Base-by-base conservation (phyloP, 2,113 vertebrate species). In the Donacobius atricapilla region DNA sequence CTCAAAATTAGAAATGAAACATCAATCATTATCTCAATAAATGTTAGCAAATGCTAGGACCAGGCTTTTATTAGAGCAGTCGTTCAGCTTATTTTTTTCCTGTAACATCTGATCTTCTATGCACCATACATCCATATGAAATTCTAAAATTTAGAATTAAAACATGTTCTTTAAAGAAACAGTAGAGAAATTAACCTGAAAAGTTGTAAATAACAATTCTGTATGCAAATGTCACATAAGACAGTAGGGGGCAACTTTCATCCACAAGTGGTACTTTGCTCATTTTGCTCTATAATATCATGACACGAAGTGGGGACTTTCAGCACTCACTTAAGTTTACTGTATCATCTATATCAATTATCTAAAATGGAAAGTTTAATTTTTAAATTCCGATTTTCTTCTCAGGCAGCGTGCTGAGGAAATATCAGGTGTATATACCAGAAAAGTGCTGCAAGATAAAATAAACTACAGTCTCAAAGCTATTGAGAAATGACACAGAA, bases 201-300 rank as follows among this genome's bases (percentile, higher is more conserved):
- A 42, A 79, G 56, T 30, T 22, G 39, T 51, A 33, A 53, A 61
- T 51, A 42, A 10, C 23, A 61, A 11, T 47, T 80, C 58, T n/a
- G 39, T 58, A 66, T 81, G 95, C 47, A 90, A 78, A 90, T 50
- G 44, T 63, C 39, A 64, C 28, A 51, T 53, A 48, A 77, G 93
- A 85, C 97, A 95, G 96, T 13, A 97, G 97, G 85, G 97, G 97
- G 96, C 96, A 97, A 89, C 94, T 97, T 96, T 27, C n/a, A 60
- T 92, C 73, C 72, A 94, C 79, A 76, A 96, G 85, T 95, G 5
- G 2, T 40, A 56, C 53, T 57, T 54, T 0, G 70, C 22, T 25
- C 22, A 3, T 50, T 35, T 68, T 57, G 35, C n/a, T 33, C 30
- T 15, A 4, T 3, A 19, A 9, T 10, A 23, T 1, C 51, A 31